phyloP scores from a whole-genome alignment of 2,888 invertebrate species.

The Neoascia interrupta region DNA sequence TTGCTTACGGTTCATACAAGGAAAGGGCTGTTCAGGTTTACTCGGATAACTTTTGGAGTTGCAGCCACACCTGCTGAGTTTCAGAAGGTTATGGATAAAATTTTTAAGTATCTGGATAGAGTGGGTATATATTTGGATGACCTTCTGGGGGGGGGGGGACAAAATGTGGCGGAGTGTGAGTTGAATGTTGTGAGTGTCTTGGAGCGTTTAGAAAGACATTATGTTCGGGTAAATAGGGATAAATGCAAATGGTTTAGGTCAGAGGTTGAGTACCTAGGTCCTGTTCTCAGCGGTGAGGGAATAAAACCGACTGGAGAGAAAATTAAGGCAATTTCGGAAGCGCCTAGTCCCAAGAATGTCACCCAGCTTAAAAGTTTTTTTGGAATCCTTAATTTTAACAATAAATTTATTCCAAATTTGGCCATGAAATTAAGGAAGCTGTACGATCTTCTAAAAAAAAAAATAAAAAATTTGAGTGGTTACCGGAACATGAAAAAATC shows the following conservation, averaged over 20 bases:
- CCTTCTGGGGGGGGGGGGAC: background rate
- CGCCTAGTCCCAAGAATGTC: slow-evolving; percentile 50
- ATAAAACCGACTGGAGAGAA: slow-evolving; percentile 49
- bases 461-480: slow-evolving; percentile 55
- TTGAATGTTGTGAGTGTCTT: slow-evolving; percentile 8
- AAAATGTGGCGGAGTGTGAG: slow-evolving; percentile 20
- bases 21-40: too few species aligned
- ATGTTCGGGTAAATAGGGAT: too few species aligned
- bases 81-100: background rate
- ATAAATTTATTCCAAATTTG: slow-evolving; percentile 44
- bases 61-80: too few species aligned
- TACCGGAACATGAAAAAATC: slow-evolving; percentile 6
- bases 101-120: background rate
- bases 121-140: background rate
- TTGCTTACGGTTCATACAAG: too few species aligned
- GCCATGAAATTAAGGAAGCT: slow-evolving; percentile 50
- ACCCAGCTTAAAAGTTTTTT: slow-evolving; percentile 54
- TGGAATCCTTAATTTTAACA: slow-evolving; percentile 51
- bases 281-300: slow-evolving; percentile 9
- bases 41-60: too few species aligned
- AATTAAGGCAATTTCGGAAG: slow-evolving; percentile 42
- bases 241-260: slow-evolving; percentile 47
- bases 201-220: slow-evolving; percentile 6
- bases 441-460: slow-evolving; percentile 66
- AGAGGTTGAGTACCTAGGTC: slow-evolving; percentile 45